phyloP scores from a whole-genome alignment of 2,888 invertebrate species.

The Nysson spinosus region DNA sequence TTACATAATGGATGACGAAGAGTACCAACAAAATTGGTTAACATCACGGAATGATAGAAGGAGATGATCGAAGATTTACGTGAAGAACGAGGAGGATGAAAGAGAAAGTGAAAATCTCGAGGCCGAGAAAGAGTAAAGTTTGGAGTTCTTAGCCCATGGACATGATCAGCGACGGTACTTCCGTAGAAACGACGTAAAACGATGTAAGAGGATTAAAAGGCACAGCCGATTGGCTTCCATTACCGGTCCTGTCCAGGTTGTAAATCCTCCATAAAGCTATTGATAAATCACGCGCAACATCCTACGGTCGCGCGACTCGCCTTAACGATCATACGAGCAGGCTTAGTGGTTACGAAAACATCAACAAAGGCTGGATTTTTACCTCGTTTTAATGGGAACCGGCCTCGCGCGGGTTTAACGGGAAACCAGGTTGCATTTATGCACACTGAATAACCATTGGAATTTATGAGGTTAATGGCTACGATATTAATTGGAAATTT shows the following conservation, averaged over 20 bases:
- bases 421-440: conserved; percentile 26
- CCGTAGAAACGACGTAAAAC: conserved; percentile 54
- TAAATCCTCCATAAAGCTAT: conserved; percentile 58
- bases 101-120: conserved; percentile 20
- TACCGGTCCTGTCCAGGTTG: conserved; percentile 52
- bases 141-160: conserved; percentile 29
- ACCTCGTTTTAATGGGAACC: conserved; percentile 26
- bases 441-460: background rate
- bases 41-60: conserved; percentile 10
- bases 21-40: conserved; percentile 19
- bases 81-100: background rate
- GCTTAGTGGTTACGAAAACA: conserved; percentile 39
- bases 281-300: conserved; percentile 56
- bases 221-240: conserved; percentile 59
- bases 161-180: conserved; percentile 43
- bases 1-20: conserved; percentile 7
- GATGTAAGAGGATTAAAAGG: conserved; percentile 62
- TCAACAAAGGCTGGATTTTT: conserved; percentile 29
- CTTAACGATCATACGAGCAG: conserved; percentile 40
- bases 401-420: conserved; percentile 10
- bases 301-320: conserved; percentile 43
- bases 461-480: conserved; percentile 27
- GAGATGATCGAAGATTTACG: conserved; percentile 13
- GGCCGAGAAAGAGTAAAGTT: conserved; percentile 3
- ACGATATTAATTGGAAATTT: conserved; percentile 10